These are phyloP conservation scores for Drosophila vallismaia DNA, from an alignment of 2,888 invertebrate genomes.

Conservation along the genomic window DNA sequence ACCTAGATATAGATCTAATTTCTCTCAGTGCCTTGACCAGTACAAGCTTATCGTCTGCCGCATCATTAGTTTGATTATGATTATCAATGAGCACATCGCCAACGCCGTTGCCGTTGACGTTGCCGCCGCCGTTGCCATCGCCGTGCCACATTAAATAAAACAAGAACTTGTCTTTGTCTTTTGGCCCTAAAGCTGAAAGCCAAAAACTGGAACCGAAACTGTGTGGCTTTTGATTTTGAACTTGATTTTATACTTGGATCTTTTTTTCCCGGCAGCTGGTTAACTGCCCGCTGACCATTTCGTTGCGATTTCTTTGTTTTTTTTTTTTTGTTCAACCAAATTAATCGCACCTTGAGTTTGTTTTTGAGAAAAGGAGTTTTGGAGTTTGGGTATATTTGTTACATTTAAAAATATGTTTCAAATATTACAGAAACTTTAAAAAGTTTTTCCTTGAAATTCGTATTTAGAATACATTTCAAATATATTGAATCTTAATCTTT, in stretches of 20 bases:
- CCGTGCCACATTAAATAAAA: conserved; percentile 51
- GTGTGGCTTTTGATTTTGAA: conserved; percentile 15
- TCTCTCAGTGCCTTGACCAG: conserved; percentile 11
- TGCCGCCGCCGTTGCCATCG: conserved; percentile 29
- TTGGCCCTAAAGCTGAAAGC: conserved; percentile 4
- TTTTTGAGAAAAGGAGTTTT: neutral
- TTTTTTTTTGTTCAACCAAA: conserved; percentile 1
- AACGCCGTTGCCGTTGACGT: conserved; percentile 42
- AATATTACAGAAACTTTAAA: too few species aligned
- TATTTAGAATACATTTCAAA: too few species aligned
- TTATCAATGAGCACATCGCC: conserved; percentile 74
- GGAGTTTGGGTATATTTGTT: neutral
- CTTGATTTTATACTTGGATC: conserved; percentile 19
- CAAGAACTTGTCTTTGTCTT: conserved; percentile 53
- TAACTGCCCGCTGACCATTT: conserved; percentile 28
- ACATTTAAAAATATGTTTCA: too few species aligned
- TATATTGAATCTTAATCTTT: too few species aligned
- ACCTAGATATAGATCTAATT: neutral
- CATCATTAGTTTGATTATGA: conserved; percentile 79
- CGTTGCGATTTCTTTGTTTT: neutral
- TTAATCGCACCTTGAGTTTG: conserved; percentile 2
- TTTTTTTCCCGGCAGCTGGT: conserved; percentile 11
- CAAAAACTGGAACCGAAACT: conserved; percentile 18
- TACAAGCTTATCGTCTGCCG: conserved; percentile 67
- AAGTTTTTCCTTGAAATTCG: too few species aligned